Evolutionary conservation across 2,113 vertebrate species (phyloP).

Genomic region (Apeltes quadracus): DNA sequence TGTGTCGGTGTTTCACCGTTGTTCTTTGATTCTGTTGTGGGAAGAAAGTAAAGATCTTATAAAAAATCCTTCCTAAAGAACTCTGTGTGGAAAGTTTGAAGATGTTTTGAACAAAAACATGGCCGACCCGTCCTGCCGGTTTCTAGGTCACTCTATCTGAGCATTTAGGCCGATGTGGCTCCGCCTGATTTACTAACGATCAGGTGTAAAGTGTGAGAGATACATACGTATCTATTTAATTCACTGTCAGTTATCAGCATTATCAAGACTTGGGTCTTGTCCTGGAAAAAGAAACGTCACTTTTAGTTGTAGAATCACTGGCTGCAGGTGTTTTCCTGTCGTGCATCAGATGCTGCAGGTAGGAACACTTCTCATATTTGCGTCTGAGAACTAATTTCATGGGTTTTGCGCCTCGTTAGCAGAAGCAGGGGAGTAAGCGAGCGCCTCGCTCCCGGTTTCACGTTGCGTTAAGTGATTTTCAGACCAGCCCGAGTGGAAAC

Average conservation of each 20-base stretch:
- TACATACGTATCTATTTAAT: no score
- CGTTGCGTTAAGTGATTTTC: background rate
- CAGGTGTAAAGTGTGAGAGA: no score
- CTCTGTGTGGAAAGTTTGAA: conserved; percentile 25
- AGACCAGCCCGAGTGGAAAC: background rate
- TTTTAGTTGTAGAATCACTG: background rate
- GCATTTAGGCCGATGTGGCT: no score
- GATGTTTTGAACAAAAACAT: no score
- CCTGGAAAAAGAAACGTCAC: no score
- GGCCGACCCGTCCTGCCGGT: no score
- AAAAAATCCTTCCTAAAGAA: conserved; percentile 37
- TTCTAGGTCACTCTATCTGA: no score
- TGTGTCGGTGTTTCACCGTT: background rate
- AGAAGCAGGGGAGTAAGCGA: background rate
- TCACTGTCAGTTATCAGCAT: no score
- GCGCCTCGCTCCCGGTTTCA: background rate
- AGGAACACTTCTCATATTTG: background rate
- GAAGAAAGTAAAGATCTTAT: conserved; percentile 37
- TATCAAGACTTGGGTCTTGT: no score
- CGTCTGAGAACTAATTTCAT: background rate
- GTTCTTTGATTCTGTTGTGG: conserved; percentile 26
- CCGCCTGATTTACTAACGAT: no score
- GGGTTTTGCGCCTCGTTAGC: background rate
- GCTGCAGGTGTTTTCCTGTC: background rate
- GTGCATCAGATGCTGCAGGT: background rate